Evolutionary conservation across 2,797 vertebrate genomes (phyloP).

Genomic region (Micromesistius poutassou): DNA sequence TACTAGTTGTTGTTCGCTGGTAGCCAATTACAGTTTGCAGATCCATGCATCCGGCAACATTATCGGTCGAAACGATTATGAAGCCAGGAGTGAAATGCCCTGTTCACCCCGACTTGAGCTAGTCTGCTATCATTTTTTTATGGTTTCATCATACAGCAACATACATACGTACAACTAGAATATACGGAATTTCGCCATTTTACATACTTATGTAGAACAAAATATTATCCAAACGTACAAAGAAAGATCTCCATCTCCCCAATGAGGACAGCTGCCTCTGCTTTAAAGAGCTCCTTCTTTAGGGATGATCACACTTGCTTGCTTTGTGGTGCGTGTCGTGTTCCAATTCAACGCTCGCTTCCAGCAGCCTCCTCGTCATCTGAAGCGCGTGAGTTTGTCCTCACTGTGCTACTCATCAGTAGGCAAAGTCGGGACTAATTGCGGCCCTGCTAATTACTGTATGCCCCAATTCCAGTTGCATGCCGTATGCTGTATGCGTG

Average conservation of each 20-base stretch:
- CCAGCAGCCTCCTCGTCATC: not conserved
- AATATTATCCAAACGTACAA: not conserved
- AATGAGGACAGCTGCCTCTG: not conserved
- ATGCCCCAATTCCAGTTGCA: conserved; percentile 84
- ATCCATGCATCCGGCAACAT: not conserved
- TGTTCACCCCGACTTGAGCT: not conserved
- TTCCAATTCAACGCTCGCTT: not conserved
- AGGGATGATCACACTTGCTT: not conserved
- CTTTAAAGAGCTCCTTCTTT: not conserved
- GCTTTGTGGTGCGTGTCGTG: not conserved
- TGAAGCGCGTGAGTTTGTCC: not conserved
- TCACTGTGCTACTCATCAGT: conserved; percentile 71
- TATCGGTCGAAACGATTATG: not conserved
- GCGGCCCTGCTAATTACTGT: conserved; percentile 81
- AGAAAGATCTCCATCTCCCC: not conserved
- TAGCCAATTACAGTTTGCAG: not conserved
- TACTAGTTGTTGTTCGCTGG: not conserved
- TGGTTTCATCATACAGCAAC: too few species aligned
- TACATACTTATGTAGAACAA: not conserved
- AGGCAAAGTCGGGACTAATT: conserved; percentile 69
- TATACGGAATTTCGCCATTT: not conserved
- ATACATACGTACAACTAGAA: too few species aligned
- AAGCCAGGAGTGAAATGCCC: not conserved
- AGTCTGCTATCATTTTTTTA: not conserved
- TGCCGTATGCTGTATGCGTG: conserved; percentile 64